Percentiles rank a stretch among this genome's conserved stretches.
phyloP scores from a whole-genome alignment of 2,113 vertebrate genomes.

The Lampris megalopsis region DNA sequence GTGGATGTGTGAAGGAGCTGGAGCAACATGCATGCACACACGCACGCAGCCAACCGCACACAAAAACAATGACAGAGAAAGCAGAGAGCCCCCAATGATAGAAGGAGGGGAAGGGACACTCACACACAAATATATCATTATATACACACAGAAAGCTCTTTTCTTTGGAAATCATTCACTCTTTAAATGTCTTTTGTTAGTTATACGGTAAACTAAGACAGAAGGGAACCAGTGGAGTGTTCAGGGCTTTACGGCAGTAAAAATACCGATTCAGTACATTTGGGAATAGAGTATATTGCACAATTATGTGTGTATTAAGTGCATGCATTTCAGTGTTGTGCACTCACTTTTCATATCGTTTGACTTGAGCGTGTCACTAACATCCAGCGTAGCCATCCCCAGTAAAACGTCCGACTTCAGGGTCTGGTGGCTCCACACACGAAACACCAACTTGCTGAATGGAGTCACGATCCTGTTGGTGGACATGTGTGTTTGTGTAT shows the following conservation, averaged over 20 bases:
- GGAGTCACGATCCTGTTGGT: slow-evolving; percentile 92
- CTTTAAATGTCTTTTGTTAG: neutral
- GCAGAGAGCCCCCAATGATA: too few species aligned
- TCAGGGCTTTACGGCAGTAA: too few species aligned
- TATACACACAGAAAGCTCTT: too few species aligned
- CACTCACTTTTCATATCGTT: slow-evolving; percentile 97
- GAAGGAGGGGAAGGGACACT: neutral
- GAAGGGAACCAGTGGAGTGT: neutral
- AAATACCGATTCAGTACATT: too few species aligned
- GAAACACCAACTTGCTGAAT: slow-evolving; percentile 93
- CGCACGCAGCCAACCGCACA: neutral
- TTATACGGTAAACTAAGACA: neutral
- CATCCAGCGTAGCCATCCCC: slow-evolving; percentile 90
- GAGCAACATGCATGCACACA: neutral
- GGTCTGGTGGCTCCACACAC: slow-evolving; percentile 98
- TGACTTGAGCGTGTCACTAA: slow-evolving; percentile 92
- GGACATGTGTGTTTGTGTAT: neutral
- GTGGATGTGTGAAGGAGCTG: neutral
- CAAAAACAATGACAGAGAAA: too few species aligned
- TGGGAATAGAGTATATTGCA: neutral
- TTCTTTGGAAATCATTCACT: neutral
- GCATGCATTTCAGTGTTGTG: neutral
- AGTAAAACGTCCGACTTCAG: slow-evolving; percentile 94
- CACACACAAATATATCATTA: neutral
- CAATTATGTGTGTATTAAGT: neutral